phyloP scores from a whole-genome alignment of 64 coral and sea anemone species.

The Actinia tenebrosa region DNA sequence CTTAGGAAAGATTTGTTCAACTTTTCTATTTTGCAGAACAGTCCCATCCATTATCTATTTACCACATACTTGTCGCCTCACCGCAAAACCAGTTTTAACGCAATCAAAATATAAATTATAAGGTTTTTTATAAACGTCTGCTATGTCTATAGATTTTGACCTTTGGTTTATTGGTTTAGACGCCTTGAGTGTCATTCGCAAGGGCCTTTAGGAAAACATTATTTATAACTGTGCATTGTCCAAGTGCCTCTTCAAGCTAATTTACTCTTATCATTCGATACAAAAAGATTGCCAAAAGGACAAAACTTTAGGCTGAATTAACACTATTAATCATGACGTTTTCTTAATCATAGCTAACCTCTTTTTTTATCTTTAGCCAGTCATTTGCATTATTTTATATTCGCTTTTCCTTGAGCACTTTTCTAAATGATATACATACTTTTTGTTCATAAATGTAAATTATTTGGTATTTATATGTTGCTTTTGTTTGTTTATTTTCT shows the following conservation, averaged over 20 bases:
- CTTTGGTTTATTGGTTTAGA: background rate
- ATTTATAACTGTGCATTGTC: background rate
- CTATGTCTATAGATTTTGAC: slow-evolving; percentile 5
- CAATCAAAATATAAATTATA: background rate
- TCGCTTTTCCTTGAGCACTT: no score
- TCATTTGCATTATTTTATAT: no score
- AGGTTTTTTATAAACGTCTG: slow-evolving; percentile 12
- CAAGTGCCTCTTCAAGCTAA: background rate
- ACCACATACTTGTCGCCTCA: background rate
- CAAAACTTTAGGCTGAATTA: background rate
- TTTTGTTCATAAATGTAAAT: background rate
- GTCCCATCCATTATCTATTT: background rate
- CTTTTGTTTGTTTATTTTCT: no score
- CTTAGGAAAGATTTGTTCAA: background rate
- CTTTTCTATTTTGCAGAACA: background rate
- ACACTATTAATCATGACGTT: no score
- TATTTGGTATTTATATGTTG: background rate
- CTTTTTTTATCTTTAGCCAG: no score
- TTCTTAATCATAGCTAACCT: no score
- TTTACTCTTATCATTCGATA: background rate
- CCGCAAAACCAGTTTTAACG: background rate
- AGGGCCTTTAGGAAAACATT: background rate
- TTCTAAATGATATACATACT: background rate
- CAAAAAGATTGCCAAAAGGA: background rate
- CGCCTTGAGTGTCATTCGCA: background rate